Conservation (phyloP, 30 jellyfish, hydroid and myxozoan genomes). For the Chironex yamaguchii region DNA sequence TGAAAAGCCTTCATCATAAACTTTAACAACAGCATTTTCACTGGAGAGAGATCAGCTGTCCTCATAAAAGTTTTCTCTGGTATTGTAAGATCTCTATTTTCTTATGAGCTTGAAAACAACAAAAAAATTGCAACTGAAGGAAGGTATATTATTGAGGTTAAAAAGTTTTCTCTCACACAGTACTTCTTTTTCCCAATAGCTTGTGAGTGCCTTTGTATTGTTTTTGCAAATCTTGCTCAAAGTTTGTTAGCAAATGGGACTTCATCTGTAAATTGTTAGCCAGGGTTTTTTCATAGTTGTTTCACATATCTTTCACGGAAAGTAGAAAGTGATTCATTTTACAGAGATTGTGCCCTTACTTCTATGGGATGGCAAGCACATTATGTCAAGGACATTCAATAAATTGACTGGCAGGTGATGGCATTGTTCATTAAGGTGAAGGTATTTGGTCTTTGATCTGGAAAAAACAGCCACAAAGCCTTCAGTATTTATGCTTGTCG, state of each 20-base stretch:
- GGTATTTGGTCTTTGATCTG: constrained; percentile 3
- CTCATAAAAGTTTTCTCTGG: constrained; percentile 27
- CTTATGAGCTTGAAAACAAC: neutral
- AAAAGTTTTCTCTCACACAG: constrained; percentile 64
- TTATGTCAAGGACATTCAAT: too few relatives aligned
- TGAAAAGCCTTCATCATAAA: too few relatives aligned
- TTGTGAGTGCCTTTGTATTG: constrained; percentile 27
- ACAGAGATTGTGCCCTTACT: constrained; percentile 25
- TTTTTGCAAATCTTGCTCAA: constrained; percentile 57
- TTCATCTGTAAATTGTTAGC: constrained; percentile 63
- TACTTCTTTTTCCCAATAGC: constrained; percentile 72
- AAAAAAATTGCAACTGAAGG: constrained; percentile 7
- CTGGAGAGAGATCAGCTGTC: too few relatives aligned
- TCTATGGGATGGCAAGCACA: too few relatives aligned
- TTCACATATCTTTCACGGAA: neutral
- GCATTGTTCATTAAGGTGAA: constrained; percentile 21
- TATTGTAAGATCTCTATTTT: constrained; percentile 8
- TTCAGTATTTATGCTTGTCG: constrained; percentile 36
- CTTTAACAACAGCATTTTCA: too few relatives aligned
- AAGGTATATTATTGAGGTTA: constrained; percentile 34
- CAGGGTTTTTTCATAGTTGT: constrained; percentile 51
- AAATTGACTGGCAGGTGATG: too few relatives aligned
- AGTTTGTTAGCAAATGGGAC: constrained; percentile 59
- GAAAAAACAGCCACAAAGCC: constrained; percentile 30
- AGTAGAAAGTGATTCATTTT: constrained; percentile 12